Evolutionary conservation across 2,113 vertebrate species (phyloP).

Genomic region (Plecturocebus donacophilus): DNA sequence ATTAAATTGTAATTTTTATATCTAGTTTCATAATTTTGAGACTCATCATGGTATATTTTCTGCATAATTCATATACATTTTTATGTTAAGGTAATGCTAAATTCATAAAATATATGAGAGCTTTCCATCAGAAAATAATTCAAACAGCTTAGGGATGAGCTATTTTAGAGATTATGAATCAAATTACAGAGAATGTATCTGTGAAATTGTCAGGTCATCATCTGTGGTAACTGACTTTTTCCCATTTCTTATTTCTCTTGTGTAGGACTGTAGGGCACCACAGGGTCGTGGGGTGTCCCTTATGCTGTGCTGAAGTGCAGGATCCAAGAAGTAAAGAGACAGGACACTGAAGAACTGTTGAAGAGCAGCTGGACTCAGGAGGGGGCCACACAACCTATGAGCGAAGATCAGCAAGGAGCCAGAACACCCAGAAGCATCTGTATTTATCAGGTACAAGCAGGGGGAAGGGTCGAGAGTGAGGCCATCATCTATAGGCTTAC

Average conservation of each 20-base stretch:
- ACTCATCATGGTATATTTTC: background rate
- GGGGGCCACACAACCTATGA: too few relatives aligned
- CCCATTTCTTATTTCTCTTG: background rate
- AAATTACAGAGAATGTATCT: background rate
- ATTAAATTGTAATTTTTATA: background rate
- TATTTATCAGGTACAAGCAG: too few relatives aligned
- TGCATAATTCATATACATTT: background rate
- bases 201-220: background rate
- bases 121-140: background rate
- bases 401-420: too few relatives aligned
- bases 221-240: background rate
- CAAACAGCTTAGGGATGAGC: background rate
- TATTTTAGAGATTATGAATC: background rate
- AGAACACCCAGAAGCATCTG: too few relatives aligned
- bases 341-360: too few relatives aligned
- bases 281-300: too few relatives aligned
- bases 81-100: background rate
- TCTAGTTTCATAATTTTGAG: background rate
- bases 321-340: too few relatives aligned
- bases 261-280: too few relatives aligned
- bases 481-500: too few relatives aligned
- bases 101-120: background rate
- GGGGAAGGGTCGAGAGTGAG: too few relatives aligned
- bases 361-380: too few relatives aligned
- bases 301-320: too few relatives aligned